A percentile compares a stretch with the other conserved stretches of the same genome.
Evolutionary conservation across 2,113 vertebrate species (phyloP).

Genomic region (Sceloporus tristichus): DNA sequence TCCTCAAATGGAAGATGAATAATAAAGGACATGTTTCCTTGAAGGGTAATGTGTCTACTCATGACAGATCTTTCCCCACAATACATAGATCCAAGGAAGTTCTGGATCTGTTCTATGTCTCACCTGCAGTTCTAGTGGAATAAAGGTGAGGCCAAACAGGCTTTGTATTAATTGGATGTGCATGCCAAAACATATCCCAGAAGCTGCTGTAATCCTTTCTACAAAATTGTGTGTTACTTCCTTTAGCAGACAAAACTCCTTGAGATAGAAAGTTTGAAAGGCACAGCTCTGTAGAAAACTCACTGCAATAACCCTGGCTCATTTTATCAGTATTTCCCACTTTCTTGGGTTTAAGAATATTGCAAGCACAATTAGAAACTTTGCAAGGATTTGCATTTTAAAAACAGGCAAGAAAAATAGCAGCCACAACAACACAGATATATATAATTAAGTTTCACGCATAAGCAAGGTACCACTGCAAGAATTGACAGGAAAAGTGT

Average conservation of each 20-base stretch:
- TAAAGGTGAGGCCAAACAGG: neutral
- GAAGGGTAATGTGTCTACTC: neutral
- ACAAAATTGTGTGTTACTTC: neutral
- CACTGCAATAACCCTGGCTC: neutral
- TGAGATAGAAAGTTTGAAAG: neutral
- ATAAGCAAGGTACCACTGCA: no score
- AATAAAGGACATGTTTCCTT: neutral
- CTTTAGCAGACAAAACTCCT: neutral
- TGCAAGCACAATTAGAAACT: no score
- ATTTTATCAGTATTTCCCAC: neutral
- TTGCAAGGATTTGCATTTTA: no score
- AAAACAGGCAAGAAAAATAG: no score
- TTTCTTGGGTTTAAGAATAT: no score
- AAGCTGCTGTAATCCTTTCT: neutral
- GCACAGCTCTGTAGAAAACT: neutral
- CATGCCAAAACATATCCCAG: neutral
- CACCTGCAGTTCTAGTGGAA: neutral
- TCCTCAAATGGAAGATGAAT: neutral
- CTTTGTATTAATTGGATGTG: neutral
- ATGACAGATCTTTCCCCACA: neutral
- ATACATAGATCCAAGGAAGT: neutral
- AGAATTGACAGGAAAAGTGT: no score
- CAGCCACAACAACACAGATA: no score
- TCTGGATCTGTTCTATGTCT: neutral
- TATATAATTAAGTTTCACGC: no score